A percentile compares a stretch with the other conserved stretches of the same genome.
phyloP scores from a whole-genome alignment of 2,797 vertebrate genomes.

The Botia kubotai region DNA sequence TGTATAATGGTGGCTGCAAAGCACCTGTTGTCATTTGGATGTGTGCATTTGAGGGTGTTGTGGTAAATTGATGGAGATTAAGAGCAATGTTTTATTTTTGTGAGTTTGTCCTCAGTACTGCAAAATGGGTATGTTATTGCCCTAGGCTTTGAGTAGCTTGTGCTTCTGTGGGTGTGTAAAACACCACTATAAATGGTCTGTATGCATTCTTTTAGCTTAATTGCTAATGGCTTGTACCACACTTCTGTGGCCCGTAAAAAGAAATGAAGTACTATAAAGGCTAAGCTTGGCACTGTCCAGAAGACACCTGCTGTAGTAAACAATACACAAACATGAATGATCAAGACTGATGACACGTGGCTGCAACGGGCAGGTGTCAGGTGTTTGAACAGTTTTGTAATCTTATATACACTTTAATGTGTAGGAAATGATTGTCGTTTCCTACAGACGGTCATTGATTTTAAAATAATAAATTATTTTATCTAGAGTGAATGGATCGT shows the following conservation, averaged over 20 bases:
- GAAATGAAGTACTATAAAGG: background rate
- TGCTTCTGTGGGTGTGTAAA: background rate
- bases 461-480: no score
- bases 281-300: background rate
- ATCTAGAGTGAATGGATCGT: no score
- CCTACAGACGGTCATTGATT: no score
- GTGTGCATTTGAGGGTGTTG: slow-evolving; percentile 17
- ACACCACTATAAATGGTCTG: slow-evolving; percentile 3
- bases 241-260: background rate
- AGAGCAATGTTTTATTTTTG: slow-evolving; percentile 56
- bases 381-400: slow-evolving; percentile 14
- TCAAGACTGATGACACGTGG: slow-evolving; percentile 27
- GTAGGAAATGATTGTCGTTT: no score
- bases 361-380: slow-evolving; percentile 17
- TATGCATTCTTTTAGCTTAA: slow-evolving; percentile 10
- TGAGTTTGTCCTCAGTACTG: slow-evolving; percentile 43
- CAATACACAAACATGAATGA: background rate
- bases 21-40: slow-evolving; percentile 60
- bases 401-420: background rate
- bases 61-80: slow-evolving; percentile 38
- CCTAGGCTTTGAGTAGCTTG: slow-evolving; percentile 2
- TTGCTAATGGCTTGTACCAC: background rate
- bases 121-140: slow-evolving; percentile 20
- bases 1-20: slow-evolving; percentile 58
- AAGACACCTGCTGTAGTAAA: slow-evolving; percentile 26